These are phyloP conservation scores for Ennomos erosarius DNA, from an alignment of 2,888 invertebrate species.

Conservation along the genomic window DNA sequence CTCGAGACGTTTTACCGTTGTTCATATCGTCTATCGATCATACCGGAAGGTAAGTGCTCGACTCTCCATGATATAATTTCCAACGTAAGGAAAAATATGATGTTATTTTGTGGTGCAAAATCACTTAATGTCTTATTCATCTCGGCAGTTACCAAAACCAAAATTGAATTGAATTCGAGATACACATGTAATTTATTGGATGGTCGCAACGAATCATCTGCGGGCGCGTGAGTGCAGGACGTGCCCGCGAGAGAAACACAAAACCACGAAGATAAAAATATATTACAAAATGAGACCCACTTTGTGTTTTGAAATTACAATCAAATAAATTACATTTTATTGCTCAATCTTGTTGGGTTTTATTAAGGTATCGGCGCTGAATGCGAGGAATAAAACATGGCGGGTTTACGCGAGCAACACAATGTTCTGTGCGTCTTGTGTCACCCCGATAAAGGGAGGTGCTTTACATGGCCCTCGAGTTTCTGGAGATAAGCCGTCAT, in stretches of 20 bases:
- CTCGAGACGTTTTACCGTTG: conserved; percentile 6
- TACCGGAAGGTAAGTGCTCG: background rate
- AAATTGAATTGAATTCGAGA: conserved; percentile 70
- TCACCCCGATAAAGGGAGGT: conserved; percentile 65
- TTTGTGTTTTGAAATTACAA: conserved; percentile 85
- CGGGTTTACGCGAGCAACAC: conserved; percentile 78
- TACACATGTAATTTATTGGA: conserved; percentile 66
- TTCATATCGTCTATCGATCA: conserved; percentile 3
- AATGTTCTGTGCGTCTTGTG: conserved; percentile 66
- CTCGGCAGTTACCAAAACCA: conserved; percentile 59
- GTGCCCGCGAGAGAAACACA: conserved; percentile 76
- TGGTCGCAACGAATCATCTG: conserved; percentile 66
- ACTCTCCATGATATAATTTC: conserved; percentile 36
- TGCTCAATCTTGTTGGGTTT: conserved; percentile 85
- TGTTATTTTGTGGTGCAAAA: conserved; percentile 57
- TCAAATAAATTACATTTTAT: conserved; percentile 86
- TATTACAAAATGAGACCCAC: conserved; percentile 83
- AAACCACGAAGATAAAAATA: conserved; percentile 84
- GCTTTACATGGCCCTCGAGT: conserved; percentile 74
- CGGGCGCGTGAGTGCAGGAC: conserved; percentile 65
- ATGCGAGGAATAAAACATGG: conserved; percentile 81
- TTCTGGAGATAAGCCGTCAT: conserved; percentile 75
- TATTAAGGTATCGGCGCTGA: conserved; percentile 84
- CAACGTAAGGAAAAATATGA: conserved; percentile 40
- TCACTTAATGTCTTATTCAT: conserved; percentile 70